phyloP scores from a whole-genome alignment of 1,140 invertebrate species.

The Rhizoglyphus robini region DNA sequence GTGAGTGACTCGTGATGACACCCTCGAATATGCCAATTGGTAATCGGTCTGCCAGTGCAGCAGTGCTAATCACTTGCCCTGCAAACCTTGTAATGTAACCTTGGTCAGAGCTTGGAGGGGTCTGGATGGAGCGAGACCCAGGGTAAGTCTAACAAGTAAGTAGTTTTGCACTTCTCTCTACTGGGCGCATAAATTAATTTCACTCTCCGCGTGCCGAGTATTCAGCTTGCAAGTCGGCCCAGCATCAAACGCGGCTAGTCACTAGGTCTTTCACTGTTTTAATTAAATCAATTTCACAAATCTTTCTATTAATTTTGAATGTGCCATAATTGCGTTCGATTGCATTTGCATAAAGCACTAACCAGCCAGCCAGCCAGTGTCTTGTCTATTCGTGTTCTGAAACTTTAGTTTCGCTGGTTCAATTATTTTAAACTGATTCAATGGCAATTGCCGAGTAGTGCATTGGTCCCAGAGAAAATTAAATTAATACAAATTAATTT shows the following conservation, averaged over 20 bases:
- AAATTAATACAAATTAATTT: slow-evolving; percentile 14
- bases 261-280: neutral
- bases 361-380: too few relatives aligned
- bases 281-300: slow-evolving; percentile 4
- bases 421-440: neutral
- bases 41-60: too few relatives aligned
- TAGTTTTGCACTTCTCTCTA: neutral
- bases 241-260: neutral
- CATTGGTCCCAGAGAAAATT: too few relatives aligned
- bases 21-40: too few relatives aligned
- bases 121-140: neutral
- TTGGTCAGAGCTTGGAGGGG: neutral
- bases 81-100: too few relatives aligned
- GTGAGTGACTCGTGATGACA: too few relatives aligned
- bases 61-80: too few relatives aligned
- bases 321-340: neutral
- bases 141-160: neutral
- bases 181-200: slow-evolving; percentile 3
- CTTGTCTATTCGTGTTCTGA: too few relatives aligned
- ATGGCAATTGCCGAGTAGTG: too few relatives aligned
- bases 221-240: neutral
- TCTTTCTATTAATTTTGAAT: neutral
- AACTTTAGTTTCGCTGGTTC: too few relatives aligned
- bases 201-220: neutral
- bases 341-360: too few relatives aligned